Base-by-base conservation (phyloP, 2,888 invertebrate species). In the Drosophila emarginata region DNA sequence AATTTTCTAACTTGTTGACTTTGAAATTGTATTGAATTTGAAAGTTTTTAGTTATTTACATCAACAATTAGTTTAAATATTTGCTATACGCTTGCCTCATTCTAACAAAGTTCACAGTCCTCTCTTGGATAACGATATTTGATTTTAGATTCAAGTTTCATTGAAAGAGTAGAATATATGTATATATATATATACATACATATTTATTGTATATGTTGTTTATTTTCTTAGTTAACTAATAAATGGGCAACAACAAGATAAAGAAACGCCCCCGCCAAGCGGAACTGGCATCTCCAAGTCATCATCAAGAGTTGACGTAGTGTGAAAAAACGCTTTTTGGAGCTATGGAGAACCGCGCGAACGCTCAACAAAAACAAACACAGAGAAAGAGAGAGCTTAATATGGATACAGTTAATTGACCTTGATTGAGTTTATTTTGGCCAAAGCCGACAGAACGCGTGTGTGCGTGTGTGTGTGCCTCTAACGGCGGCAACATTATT, bases 371-470 rank as follows among this genome's bases (percentile, higher is more conserved):
- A 23, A 23, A 23, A 23, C 23, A 23, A 23, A 32, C 32, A 32
- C 9, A 32, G 9, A 32, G 32, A 32, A 4, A 32, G 32, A 52
- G 52, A 65, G 62, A 68, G 74, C 83, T 88, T 77, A 77, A 82
- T 84, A 82, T 89, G 88, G 84, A 76, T 83, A 90, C 89, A 88
- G 90, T 89, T 90, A 90, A 89, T 88, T 90, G 89, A 89, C 90
- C 90, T 90, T 90, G 90, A 90, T 89, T 88, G 80, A 76, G 83
- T 79, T 79, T 74, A 73, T 77, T 85, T 84, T 80, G 77, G 76
- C 51, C 72, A 68, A 68, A 69, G 65, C 61, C 64, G 37, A 18
- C 18, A 21, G 36, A 45, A 45, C 32, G 9, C 26, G 59, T 56
- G 21, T 21, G 56, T 21, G 32, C 14, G 18, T 3, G 21, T 12